These are phyloP conservation scores for Cairina moschata DNA, from an alignment of 2,113 vertebrate genomes.

Conservation along the genomic window DNA sequence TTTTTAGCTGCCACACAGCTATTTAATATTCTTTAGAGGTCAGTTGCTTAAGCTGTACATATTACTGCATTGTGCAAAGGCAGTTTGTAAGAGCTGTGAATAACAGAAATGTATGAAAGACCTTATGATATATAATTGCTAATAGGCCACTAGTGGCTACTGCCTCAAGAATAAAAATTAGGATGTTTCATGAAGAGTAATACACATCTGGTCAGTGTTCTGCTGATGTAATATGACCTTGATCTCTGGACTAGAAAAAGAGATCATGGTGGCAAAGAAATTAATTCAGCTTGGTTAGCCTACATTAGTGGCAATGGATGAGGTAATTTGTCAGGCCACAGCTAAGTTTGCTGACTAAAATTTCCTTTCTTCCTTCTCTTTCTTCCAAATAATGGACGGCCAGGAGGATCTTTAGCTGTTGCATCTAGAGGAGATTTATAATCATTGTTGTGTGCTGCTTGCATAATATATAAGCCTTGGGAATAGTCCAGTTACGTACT, in stretches of 20 bases:
- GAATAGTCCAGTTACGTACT: neutral
- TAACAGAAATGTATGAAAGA: slow-evolving; percentile 47
- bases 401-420: slow-evolving; percentile 29
- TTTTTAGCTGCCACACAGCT: slow-evolving; percentile 42
- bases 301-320: slow-evolving; percentile 31
- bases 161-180: slow-evolving; percentile 55
- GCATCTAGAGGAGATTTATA: slow-evolving; percentile 59
- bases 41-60: slow-evolving; percentile 18
- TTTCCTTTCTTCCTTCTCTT: slow-evolving; percentile 23
- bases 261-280: slow-evolving; percentile 43
- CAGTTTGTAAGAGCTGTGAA: slow-evolving; percentile 17
- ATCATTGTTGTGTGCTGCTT: slow-evolving; percentile 16
- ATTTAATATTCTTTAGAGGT: slow-evolving; percentile 54
- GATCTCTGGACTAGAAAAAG: slow-evolving; percentile 33
- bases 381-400: neutral
- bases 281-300: slow-evolving; percentile 51
- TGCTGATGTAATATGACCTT: slow-evolving; percentile 54
- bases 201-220: slow-evolving; percentile 43
- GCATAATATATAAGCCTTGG: slow-evolving; percentile 34
- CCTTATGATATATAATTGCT: slow-evolving; percentile 50
- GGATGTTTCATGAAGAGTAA: slow-evolving; percentile 14
- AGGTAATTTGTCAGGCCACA: slow-evolving; percentile 46
- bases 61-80: slow-evolving; percentile 6
- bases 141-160: slow-evolving; percentile 54
- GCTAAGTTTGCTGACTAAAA: slow-evolving; percentile 25